Base-by-base conservation (phyloP, 2,888 invertebrate species). In the Allolobophora icterica region DNA sequence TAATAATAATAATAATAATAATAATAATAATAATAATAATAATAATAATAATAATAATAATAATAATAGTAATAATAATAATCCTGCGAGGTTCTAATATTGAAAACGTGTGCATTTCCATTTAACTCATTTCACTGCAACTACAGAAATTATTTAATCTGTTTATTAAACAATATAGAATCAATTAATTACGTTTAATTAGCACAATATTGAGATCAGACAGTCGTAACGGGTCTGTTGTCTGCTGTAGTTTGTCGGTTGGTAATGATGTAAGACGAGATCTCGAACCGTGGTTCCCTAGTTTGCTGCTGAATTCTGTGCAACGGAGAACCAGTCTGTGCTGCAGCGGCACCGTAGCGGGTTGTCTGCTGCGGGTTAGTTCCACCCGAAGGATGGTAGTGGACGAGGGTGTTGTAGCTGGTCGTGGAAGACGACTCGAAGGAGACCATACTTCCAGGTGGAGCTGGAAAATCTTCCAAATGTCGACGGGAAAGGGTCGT, bases 231-330 rank as follows among this genome's bases (percentile, higher is more conserved):
- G 30, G 71, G 71, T 71, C 71, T 71, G 11, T 30, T 71, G 71
- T 71, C 71, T 8, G 30, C n/a, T 71, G 71, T 71, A 2, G n/a
- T 71, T n/a, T 71, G 71, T n/a, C 71, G 30, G n/a, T 71, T 71
- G 71, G 71, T n/a, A n/a, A 71, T 71, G 71, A 71, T 71, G n/a
- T 71, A 71, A n/a, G 71, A 71, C 71, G 71, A 71, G 71, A 71
- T 71, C 71, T 71, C 71, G 71, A 71, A 71, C 8, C n/a, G 71
- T 71, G 30, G 71, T 71, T 71, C 71, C n/a, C 71, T 71, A 71
- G 71, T 71, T 17, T 71, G 71, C 71, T 71, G 71, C 8, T 30
- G 71, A 71, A 71, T 71, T 71, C 30, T 71, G n/a, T 17, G 71
- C 71, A 71, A 71, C 30, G 71, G 71, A 13, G 71, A 71, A 71